These are phyloP conservation scores for Brevipalpus yothersi DNA, from an alignment of 1,140 invertebrate species.

Conservation along the genomic window DNA sequence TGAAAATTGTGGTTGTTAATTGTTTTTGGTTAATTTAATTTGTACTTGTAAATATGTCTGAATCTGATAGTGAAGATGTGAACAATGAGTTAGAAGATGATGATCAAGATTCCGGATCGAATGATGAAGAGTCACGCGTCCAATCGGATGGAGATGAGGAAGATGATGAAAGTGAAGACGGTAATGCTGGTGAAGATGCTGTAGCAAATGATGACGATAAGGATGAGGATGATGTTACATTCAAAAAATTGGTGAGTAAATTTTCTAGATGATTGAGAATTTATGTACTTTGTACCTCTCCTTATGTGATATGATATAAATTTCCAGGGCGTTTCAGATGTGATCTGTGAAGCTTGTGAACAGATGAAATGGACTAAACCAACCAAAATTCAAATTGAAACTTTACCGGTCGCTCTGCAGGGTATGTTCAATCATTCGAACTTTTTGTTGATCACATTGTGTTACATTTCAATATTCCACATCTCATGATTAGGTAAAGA, in stretches of 20 bases:
- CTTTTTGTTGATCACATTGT: not conserved
- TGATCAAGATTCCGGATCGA: not conserved
- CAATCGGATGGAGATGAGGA: not conserved
- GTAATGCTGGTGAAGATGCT: not conserved
- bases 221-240: conserved; percentile 1
- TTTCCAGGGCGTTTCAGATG: conserved; percentile 49
- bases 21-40: too few relatives aligned
- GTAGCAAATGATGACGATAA: not conserved
- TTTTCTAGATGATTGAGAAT: not conserved
- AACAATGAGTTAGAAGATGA: not conserved
- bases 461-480: not conserved
- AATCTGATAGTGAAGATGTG: not conserved
- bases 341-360: conserved; percentile 67
- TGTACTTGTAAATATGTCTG: not conserved
- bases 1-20: too few relatives aligned
- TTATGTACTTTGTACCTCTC: not conserved
- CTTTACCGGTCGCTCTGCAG: conserved; percentile 65
- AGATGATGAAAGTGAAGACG: not conserved
- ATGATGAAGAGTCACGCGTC: not conserved
- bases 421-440: conserved; percentile 23
- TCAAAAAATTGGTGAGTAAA: not conserved
- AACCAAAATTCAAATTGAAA: conserved; percentile 78
- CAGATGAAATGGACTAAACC: conserved; percentile 78
- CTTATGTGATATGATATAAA: not conserved
- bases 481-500: conserved; percentile 31